Evolutionary conservation across 2,113 vertebrate species (phyloP), one percentile per base, ranked within the genome.

Genomic region (Ancistrus triradiatus): DNA sequence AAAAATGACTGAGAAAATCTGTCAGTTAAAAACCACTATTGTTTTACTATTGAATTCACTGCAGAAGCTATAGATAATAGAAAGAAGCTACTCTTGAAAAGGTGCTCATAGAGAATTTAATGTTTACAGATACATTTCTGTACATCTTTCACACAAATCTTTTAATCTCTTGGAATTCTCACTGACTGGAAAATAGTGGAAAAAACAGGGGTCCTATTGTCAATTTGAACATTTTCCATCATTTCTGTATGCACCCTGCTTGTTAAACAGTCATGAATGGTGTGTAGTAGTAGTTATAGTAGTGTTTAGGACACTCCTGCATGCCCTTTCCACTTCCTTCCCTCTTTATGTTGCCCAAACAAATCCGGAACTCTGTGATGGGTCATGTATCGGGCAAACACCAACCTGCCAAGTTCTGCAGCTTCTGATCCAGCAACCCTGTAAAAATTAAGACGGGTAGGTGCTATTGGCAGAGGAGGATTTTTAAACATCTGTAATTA

Each of bases 401-500:
- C 76, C 72, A 70, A 71, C 55, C 44, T 28, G 49, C 74, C 64
- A 25, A 25, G 64, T 74, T 77, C 73, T 70, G 72, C 72, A 71
- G 76, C 78, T 77, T 74, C 59, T 67, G 75, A 76, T 66, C 69
- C 43, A 70, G 74, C 75, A 70, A 52, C 49, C 43, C 10, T 44
- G 11, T 22, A 60, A 60, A 65, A 69, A 64, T 5, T n/a, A 31
- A 31, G 43, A 47, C 52, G 35, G 65, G 74, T 62, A 67, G 74
- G 79, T 40, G 68, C 63, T 63, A 65, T 35, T 37, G 69, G 60
- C 33, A 7, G 40, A 57, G 52, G 65, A 18, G 48, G 31, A 49
- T 50, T 59, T 62, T 75, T 67, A 68, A 81, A 68, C 84, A 90
- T 89, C 84, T 91, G 89, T 81, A 84, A 78, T 81, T 87, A 80